These are phyloP conservation scores for Hydropsyche betteni DNA, from an alignment of 2,888 invertebrate species.

Conservation along the genomic window DNA sequence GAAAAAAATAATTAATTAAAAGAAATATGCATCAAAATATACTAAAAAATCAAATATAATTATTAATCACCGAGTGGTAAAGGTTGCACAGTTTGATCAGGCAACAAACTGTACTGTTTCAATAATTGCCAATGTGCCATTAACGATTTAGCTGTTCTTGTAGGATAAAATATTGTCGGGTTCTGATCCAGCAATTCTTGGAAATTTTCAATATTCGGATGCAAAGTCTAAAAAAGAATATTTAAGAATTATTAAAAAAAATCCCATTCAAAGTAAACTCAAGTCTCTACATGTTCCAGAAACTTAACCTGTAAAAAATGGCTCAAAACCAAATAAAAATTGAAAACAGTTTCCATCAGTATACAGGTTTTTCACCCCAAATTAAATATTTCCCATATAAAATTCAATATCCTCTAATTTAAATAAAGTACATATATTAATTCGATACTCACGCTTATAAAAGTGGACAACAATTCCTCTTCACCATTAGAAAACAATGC, in stretches of 20 bases:
- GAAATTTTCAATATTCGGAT: slow-evolving; percentile 80
- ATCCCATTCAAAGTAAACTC: not conserved
- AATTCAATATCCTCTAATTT: no score
- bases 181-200: slow-evolving; percentile 85
- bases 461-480: slow-evolving; percentile 83
- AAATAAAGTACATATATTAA: no score
- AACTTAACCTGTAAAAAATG: no score
- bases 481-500: slow-evolving; percentile 91
- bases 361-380: no score
- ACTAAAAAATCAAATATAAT: slow-evolving; percentile 37
- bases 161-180: slow-evolving; percentile 85
- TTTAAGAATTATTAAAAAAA: no score
- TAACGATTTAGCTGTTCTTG: slow-evolving; percentile 86
- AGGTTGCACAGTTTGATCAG: slow-evolving; percentile 83
- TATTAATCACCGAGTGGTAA: slow-evolving; percentile 62
- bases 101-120: slow-evolving; percentile 89
- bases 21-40: not conserved
- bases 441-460: slow-evolving; percentile 75
- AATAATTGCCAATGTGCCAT: slow-evolving; percentile 91
- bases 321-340: no score
- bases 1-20: not conserved
- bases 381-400: no score
- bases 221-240: slow-evolving; percentile 66
- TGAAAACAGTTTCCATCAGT: no score
- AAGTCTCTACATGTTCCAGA: no score